Conservation (phyloP, 1,140 invertebrate genomes). For the Paraescarpia echinospica region DNA sequence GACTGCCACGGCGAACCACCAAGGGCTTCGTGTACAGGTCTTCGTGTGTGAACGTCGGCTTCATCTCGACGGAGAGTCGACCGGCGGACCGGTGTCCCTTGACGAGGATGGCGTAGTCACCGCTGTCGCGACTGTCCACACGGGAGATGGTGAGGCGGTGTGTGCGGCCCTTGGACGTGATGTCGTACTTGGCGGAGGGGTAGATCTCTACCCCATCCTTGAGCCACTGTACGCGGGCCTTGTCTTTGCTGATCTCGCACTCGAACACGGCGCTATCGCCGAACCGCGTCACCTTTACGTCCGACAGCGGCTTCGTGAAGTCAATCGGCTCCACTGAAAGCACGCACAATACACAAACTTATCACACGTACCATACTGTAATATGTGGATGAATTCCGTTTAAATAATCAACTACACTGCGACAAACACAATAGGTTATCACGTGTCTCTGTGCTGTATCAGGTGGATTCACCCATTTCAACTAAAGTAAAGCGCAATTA, state of each 20-base stretch:
- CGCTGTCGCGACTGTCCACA: conserved; percentile 85
- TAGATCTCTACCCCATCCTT: conserved; percentile 29
- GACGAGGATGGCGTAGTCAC: conserved; percentile 81
- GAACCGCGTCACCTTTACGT: conserved; percentile 30
- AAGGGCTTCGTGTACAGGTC: conserved; percentile 28
- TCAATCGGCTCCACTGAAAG: conserved; percentile 28
- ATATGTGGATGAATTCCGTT: neutral
- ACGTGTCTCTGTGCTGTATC: too few species aligned
- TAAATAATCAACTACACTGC: too few species aligned
- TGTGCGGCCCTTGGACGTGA: conserved; percentile 81
- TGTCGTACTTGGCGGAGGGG: conserved; percentile 53
- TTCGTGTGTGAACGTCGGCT: conserved; percentile 21
- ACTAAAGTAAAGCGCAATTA: too few species aligned
- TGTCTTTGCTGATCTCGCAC: conserved; percentile 45
- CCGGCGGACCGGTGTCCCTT: conserved; percentile 27
- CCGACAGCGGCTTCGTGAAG: conserved; percentile 32
- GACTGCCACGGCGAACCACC: conserved; percentile 25
- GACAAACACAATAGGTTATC: too few species aligned
- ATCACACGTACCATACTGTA: neutral
- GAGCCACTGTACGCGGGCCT: conserved; percentile 29
- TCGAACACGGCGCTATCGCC: conserved; percentile 35
- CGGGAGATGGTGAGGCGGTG: conserved; percentile 90
- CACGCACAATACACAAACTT: neutral
- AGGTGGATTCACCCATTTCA: too few species aligned
- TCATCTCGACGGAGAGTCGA: conserved; percentile 27